Evolutionary conservation across 2,113 vertebrate species (phyloP).

Genomic region (Phaethornis superciliosus): DNA sequence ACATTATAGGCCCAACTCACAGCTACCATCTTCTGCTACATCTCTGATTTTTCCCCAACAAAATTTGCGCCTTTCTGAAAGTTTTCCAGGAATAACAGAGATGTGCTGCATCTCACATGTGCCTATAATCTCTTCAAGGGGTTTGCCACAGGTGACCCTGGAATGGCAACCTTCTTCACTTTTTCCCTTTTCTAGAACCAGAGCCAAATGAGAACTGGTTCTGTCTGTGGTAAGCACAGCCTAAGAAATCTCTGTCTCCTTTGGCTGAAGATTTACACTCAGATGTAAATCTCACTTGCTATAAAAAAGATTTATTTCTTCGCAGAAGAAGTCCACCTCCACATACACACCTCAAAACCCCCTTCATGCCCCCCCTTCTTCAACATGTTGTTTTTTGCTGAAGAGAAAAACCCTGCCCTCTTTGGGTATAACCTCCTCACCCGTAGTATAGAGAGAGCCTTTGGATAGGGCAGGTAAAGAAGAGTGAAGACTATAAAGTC

Average conservation of each 20-base stretch:
- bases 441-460: not conserved
- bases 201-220: not conserved
- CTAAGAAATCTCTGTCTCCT: not conserved
- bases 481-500: not conserved
- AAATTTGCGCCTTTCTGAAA: not conserved
- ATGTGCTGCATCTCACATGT: not conserved
- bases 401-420: not conserved
- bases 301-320: not conserved
- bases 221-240: not conserved
- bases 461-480: not conserved
- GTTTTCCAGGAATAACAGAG: not conserved
- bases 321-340: not conserved
- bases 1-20: not conserved
- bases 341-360: not conserved
- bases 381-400: not conserved
- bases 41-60: not conserved
- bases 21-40: not conserved
- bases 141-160: not conserved
- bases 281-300: not conserved
- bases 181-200: not conserved
- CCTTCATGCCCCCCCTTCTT: fast-evolving
- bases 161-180: not conserved
- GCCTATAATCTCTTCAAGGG: not conserved
- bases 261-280: not conserved
- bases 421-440: not conserved